Evolutionary conservation across 2,888 invertebrate species (phyloP), one percentile per base, ranked within the genome.

Genomic region (Drosophila putrida): DNA sequence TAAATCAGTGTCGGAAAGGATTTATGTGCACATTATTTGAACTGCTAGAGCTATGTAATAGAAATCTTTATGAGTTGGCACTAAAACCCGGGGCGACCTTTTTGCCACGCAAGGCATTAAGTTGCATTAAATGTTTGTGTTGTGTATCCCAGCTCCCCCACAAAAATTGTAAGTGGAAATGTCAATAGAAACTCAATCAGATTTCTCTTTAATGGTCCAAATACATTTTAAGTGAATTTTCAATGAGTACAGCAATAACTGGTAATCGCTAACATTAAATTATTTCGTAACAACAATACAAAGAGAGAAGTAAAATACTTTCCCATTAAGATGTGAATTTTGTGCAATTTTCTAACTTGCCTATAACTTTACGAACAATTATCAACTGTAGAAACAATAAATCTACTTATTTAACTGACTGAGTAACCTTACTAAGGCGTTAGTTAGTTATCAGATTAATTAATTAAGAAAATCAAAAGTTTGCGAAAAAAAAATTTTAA

Each of bases 11-110:
- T 31, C 41, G 44, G 54, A 54, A 53, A 54, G 64, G 78, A 83
- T 83, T 83, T 83, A 83, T 86, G 84, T 44, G 43, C 67, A 75
- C 79, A 81, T 86, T 86, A 75, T 77, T 75, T 54, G 69, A 64
- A 65, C 58, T 31, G 63, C 20, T 20, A 58, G 13, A 15, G 53
- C 47, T 57, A 43, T 59, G 71, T 51, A 69, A 63, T 66, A 71
- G 58, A 69, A 79, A 75, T 79, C 50, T 70, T 86, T 85, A 78
- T 81, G 77, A 83, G 70, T 68, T 76, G 75, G 63, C 74, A 78
- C 70, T 78, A 82, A 82, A 77, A 69, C 72, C 33, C 60, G 41
- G 33, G 33, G 57, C 46, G 50, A 41, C 64, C 65, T 61, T 65
- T 54, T 36, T 60, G 55, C 59, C 61, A 72, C 49, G 59, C 61